These are phyloP conservation scores for Pycnonotus jocosus DNA, from an alignment of 2,113 vertebrate genomes.

Conservation along the genomic window DNA sequence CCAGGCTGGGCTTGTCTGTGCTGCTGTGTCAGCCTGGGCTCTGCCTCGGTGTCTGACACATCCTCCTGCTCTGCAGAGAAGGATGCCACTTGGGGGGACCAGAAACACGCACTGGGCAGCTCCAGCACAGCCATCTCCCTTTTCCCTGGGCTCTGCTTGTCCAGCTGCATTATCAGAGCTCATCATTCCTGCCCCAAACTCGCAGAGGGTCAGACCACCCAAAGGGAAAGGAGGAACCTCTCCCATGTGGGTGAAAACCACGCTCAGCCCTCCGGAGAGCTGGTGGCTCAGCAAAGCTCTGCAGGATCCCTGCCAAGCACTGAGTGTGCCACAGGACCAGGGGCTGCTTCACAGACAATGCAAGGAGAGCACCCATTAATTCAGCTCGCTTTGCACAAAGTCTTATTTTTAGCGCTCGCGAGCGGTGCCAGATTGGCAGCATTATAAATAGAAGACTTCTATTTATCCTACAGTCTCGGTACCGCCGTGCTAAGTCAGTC, in stretches of 20 bases:
- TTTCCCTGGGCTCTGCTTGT: not conserved
- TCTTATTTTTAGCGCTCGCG: constrained; percentile 7
- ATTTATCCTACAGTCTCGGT: constrained; percentile 24
- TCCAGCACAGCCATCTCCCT: not conserved
- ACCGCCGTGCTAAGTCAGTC: not conserved
- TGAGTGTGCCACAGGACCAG: not conserved
- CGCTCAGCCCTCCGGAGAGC: not conserved
- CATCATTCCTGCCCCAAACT: not conserved
- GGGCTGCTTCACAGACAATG: not conserved
- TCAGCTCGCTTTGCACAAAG: not conserved
- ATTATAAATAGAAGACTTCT: constrained; percentile 46
- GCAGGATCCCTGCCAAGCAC: not conserved
- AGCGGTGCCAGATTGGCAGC: constrained; percentile 5
- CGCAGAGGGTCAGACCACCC: fast-evolving
- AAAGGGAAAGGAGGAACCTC: not conserved
- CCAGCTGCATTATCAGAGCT: not conserved
- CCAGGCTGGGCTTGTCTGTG: not conserved
- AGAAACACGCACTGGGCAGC: fast-evolving
- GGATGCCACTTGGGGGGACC: not conserved
- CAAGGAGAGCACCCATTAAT: not conserved
- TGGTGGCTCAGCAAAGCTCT: not conserved
- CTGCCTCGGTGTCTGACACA: fast-evolving
- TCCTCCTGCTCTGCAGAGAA: not conserved
- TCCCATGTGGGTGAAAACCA: fast-evolving
- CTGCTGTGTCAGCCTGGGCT: not conserved